Conservation (phyloP, 2,113 vertebrate genomes). For the Aythya baeri region DNA sequence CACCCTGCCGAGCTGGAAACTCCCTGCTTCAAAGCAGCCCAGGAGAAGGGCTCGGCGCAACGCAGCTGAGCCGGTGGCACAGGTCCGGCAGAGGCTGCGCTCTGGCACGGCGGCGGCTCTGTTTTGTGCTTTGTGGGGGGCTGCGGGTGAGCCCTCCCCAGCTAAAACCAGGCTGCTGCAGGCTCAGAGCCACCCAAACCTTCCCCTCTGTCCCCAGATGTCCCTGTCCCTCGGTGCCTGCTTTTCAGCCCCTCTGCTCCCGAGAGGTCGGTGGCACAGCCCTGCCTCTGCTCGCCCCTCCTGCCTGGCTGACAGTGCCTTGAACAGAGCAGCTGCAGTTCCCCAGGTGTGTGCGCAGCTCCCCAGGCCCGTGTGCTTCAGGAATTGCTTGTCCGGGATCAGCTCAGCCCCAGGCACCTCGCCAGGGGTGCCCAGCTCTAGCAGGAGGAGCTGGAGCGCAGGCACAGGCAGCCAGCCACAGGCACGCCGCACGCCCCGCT, state of each 20-base stretch:
- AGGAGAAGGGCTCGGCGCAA: not conserved
- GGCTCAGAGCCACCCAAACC: too few species aligned
- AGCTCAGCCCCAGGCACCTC: not conserved
- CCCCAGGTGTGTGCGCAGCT: not conserved
- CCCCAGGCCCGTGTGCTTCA: not conserved
- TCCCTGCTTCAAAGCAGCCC: not conserved
- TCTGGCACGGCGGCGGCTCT: not conserved
- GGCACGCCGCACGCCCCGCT: not conserved
- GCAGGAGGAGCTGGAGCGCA: not conserved
- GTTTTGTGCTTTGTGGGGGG: too few species aligned
- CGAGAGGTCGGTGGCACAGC: not conserved
- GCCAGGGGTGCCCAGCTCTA: not conserved
- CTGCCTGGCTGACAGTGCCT: too few species aligned
- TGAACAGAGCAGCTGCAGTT: not conserved
- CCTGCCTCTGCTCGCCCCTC: too few species aligned
- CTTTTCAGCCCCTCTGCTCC: not conserved
- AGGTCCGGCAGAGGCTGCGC: fast-evolving
- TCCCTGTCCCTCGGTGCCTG: too few species aligned
- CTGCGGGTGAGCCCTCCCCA: too few species aligned
- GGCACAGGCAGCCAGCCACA: not conserved
- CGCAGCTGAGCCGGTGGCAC: not conserved
- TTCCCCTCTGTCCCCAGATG: too few species aligned
- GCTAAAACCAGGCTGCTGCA: too few species aligned
- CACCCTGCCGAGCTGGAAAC: not conserved
- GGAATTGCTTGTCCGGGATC: not conserved